Percentiles rank a stretch among this genome's conserved stretches.
These are phyloP conservation scores for Ophioninae sp. DNA, from an alignment of 2,888 invertebrate species.

Conservation along the genomic window DNA sequence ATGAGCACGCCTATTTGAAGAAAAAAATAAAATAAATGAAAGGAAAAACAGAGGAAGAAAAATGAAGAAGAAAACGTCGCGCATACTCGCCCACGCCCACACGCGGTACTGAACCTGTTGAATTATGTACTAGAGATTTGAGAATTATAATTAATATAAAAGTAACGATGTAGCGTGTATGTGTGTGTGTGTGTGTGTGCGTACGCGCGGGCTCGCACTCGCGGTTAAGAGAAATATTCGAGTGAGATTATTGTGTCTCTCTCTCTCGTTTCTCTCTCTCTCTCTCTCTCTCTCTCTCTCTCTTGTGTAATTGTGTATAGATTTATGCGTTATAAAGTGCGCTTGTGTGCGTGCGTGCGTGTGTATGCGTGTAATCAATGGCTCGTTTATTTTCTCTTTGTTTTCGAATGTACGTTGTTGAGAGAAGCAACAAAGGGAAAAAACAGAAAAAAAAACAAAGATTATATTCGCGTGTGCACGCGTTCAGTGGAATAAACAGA, in stretches of 20 bases:
- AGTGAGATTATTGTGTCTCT: constrained; percentile 18
- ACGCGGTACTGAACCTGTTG: constrained; percentile 66
- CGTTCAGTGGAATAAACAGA: constrained; percentile 57
- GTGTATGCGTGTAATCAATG: constrained; percentile 47
- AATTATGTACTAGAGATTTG: constrained; percentile 64
- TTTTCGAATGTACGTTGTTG: constrained; percentile 52
- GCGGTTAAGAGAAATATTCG: constrained; percentile 19
- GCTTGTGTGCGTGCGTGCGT: constrained; percentile 45
- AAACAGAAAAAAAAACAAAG: constrained; percentile 16
- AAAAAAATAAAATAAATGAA: constrained; percentile 34
- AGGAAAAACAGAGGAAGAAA: constrained; percentile 21
- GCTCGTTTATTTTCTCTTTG: constrained; percentile 36
- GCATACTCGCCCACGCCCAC: constrained; percentile 58
- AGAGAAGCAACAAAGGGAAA: constrained; percentile 30
- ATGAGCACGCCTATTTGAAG: constrained; percentile 42
- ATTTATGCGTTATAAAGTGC: constrained; percentile 43
- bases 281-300: constrained; percentile 47
- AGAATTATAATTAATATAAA: constrained; percentile 41
- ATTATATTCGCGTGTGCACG: constrained; percentile 58
- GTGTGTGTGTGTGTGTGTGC: constrained; percentile 21
- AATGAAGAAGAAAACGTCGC: constrained; percentile 40
- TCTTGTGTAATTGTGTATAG: constrained; percentile 60
- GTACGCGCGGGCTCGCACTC: constrained; percentile 14
- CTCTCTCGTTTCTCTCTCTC: too few species aligned
- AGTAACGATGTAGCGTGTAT: constrained; percentile 50